Evolutionary conservation across 2,888 invertebrate species (phyloP), one percentile per base, ranked within the genome.

Genomic region (Mellilla xanthometata): DNA sequence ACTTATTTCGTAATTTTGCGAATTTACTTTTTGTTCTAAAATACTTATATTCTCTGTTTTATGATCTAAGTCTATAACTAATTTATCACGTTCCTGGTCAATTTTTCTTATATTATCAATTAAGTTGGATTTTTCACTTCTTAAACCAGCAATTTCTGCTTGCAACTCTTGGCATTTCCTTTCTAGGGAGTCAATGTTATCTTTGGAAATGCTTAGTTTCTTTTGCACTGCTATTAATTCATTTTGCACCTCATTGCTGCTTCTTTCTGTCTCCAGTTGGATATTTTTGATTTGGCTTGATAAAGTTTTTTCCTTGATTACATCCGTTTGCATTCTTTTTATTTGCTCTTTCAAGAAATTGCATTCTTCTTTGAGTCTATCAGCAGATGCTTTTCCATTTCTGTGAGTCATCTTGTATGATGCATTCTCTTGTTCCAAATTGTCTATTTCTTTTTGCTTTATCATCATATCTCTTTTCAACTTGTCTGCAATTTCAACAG

Each of bases 261-360:
- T 92, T 62, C 93, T 92, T 75, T 95, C 95, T 2, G 94, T 94
- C 86, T 95, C 95, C 62, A 94, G 91, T 65, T 95, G 95, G 34
- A 95, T 85, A 54, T 93, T 91, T 76, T 95, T 95, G 41, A 81
- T 83, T 75, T 90, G 90, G 65, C 71, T 88, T 42, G 87, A 71
- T 46, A 90, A 59, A 39, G 89, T 86, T 68, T 90, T 90, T 54
- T 88, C 87, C 64, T 81, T 88, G 11, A 90, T 82, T 9, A 87
- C 73, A 72, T 90, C 89, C 39, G 76, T 72, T 64, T 90, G 89
- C 68, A 86, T 73, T 60, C 69, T 79, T 62, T 85, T 86, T 30
- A 90, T 75, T 69, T 90, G 84, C 47, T 90, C 87, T 49, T 74
- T 80, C 50, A 90, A 68, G 62, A 79, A 81, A 36, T 76, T 69